phyloP scores from a whole-genome alignment of 2,113 vertebrate genomes.

The Benitochromis conjunctus region DNA sequence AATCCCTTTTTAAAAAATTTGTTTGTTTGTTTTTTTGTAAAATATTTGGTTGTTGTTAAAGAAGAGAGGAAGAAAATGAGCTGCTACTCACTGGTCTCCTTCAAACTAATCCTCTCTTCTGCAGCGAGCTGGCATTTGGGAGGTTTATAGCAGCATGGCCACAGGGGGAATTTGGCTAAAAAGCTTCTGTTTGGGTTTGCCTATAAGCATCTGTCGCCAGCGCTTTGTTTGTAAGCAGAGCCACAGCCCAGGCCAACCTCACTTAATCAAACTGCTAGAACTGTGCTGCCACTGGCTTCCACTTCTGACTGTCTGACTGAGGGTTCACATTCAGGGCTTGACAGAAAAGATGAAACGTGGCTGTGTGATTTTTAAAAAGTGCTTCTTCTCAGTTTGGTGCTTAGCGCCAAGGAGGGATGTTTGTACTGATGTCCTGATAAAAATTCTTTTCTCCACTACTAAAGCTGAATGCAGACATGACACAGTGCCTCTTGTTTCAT shows the following conservation, averaged over 20 bases:
- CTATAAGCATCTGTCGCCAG: constrained; percentile 3
- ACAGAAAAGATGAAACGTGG: background rate
- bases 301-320: background rate
- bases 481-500: background rate
- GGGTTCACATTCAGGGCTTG: background rate
- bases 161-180: background rate
- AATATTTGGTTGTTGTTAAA: background rate
- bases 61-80: background rate
- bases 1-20: background rate
- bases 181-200: background rate
- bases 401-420: background rate
- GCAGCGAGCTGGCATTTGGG: background rate
- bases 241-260: background rate
- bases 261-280: constrained; percentile 59
- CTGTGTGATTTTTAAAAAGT: constrained; percentile 36
- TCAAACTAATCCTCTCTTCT: constrained; percentile 9
- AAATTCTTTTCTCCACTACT: background rate
- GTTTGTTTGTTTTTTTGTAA: background rate
- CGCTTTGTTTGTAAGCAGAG: constrained; percentile 13
- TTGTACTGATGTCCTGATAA: background rate
- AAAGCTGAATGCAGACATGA: background rate
- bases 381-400: constrained; percentile 7
- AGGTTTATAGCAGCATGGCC: background rate
- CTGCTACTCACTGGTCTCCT: background rate
- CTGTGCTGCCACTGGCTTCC: background rate